These are phyloP conservation scores for Clarias gariepinus DNA, from an alignment of 2,113 vertebrate genomes.

Conservation along the genomic window DNA sequence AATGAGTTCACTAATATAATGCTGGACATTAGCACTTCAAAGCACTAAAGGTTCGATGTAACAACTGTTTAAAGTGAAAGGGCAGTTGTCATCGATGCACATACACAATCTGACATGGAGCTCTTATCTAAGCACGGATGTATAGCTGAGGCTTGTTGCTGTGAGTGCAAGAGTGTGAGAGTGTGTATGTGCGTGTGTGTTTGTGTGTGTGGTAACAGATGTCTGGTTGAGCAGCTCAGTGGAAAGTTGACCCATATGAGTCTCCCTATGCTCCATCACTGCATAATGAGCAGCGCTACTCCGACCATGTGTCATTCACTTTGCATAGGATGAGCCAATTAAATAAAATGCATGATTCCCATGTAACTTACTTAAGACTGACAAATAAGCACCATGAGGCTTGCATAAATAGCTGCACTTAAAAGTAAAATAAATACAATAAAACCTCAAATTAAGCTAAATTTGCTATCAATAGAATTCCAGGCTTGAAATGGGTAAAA, in stretches of 20 bases:
- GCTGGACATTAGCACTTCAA: not conserved
- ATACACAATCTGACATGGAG: not conserved
- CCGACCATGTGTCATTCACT: not conserved
- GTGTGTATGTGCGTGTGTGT: not conserved
- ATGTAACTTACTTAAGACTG: not conserved
- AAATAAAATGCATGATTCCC: not conserved
- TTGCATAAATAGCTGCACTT: not conserved
- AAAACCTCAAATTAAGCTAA: not conserved
- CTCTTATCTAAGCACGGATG: slow-evolving; percentile 6
- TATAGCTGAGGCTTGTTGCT: not conserved
- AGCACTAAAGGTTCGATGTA: not conserved
- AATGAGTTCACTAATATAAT: slow-evolving; percentile 1
- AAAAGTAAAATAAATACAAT: not conserved
- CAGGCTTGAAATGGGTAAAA: not conserved
- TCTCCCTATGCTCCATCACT: not conserved
- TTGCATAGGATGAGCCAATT: not conserved
- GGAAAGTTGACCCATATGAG: not conserved
- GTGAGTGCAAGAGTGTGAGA: no score
- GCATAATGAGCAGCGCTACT: not conserved
- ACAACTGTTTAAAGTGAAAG: not conserved
- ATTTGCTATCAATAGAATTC: not conserved
- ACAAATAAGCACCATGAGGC: not conserved
- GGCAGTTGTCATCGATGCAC: not conserved
- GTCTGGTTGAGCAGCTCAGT: slow-evolving; percentile 23
- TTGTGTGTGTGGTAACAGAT: not conserved